Evolutionary conservation across 2,888 invertebrate species (phyloP).

Genomic region (Bugulina stolonifera): DNA sequence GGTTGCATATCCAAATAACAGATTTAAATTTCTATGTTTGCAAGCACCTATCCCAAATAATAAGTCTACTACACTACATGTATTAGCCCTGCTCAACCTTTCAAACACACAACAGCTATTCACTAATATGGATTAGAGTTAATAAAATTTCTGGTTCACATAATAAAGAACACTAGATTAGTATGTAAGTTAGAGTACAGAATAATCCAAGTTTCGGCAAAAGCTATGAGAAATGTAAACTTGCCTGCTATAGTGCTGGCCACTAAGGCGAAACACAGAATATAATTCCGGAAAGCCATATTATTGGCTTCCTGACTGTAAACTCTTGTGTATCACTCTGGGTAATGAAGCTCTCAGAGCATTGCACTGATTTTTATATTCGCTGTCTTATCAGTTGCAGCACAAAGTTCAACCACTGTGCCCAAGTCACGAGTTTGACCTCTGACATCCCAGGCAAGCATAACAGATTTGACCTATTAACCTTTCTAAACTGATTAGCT

Average conservation of each 20-base stretch:
- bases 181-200: no score
- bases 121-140: no score
- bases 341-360: neutral
- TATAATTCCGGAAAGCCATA: constrained; percentile 22
- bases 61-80: no score
- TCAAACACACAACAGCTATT: no score
- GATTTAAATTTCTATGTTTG: no score
- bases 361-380: neutral
- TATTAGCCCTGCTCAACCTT: no score
- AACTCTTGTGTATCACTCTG: neutral
- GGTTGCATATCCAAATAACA: no score
- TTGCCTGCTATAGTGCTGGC: constrained; percentile 31
- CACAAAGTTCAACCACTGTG: constrained; percentile 1
- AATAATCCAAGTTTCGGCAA: no score
- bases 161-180: no score
- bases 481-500: neutral
- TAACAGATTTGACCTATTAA: neutral
- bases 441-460: constrained; percentile 9
- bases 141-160: no score
- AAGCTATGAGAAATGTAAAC: no score
- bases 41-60: no score
- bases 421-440: constrained; percentile 17
- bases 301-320: neutral
- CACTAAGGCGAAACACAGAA: constrained; percentile 31
- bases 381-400: neutral